These are phyloP conservation scores for Drosophila sp. DNA, from an alignment of 1,140 invertebrate genomes.

Conservation along the genomic window DNA sequence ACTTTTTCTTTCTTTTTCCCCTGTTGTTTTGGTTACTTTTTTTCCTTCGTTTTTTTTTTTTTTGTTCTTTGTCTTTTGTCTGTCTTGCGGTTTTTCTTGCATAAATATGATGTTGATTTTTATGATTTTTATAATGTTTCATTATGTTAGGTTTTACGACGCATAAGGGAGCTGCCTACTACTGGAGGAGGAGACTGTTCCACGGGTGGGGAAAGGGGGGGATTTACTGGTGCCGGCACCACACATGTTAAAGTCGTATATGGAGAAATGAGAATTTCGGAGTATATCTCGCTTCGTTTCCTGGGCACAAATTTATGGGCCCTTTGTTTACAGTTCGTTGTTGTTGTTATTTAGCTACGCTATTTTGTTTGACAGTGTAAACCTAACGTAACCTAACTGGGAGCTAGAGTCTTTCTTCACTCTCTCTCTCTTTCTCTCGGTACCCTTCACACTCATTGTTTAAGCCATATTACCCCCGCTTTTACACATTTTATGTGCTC, in stretches of 20 bases:
- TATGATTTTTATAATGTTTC: conserved; percentile 82
- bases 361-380: conserved; percentile 67
- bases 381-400: conserved; percentile 36
- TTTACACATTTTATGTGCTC: conserved; percentile 78
- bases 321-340: conserved; percentile 44
- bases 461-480: conserved; percentile 37
- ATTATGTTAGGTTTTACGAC: conserved; percentile 78
- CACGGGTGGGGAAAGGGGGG: background rate
- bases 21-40: conserved; percentile 15
- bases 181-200: background rate
- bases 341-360: conserved; percentile 33
- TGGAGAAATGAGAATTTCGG: background rate
- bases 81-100: conserved; percentile 54
- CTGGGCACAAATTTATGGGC: conserved; percentile 65
- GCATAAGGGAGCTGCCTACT: conserved; percentile 53
- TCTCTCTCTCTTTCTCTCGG: background rate
- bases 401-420: conserved; percentile 2
- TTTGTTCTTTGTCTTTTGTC: conserved; percentile 54
- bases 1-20: conserved; percentile 26
- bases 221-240: background rate
- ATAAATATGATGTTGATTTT: conserved; percentile 82
- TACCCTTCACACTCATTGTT: background rate
- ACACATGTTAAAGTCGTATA: conserved; percentile 44
- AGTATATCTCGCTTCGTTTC: conserved; percentile 65
- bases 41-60: conserved; percentile 37